Conservation (phyloP, 2,888 invertebrate genomes). For the Ypsolopha scabrella region DNA sequence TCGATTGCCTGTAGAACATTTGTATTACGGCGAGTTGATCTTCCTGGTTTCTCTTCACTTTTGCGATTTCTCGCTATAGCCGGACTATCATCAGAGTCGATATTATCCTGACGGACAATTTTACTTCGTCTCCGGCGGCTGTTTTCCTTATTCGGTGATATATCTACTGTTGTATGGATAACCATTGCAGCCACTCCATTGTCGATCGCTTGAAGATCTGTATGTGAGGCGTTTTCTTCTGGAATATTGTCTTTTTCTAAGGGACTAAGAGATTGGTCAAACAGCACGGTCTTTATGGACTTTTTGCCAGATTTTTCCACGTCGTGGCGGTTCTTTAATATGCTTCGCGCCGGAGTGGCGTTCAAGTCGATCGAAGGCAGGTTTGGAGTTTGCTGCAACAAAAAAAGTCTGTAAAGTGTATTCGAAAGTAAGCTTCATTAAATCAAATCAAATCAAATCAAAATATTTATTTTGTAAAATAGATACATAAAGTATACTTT, state of each 20-base stretch:
- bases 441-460: no score
- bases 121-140: constrained; percentile 18
- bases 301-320: constrained; percentile 27
- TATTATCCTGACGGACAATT: constrained; percentile 30
- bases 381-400: constrained; percentile 18
- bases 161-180: constrained; percentile 14
- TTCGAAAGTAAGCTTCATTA: neutral
- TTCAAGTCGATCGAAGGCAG: constrained; percentile 25
- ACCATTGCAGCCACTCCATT: constrained; percentile 22
- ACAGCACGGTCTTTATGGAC: constrained; percentile 44
- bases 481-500: no score
- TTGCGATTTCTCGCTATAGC: constrained; percentile 36
- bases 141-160: constrained; percentile 25
- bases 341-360: constrained; percentile 51
- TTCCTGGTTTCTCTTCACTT: constrained; percentile 18
- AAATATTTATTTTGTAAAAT: no score
- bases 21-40: constrained; percentile 6
- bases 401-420: neutral
- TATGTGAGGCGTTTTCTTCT: constrained; percentile 7
- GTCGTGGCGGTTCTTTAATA: constrained; percentile 34
- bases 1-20: neutral
- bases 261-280: constrained; percentile 24
- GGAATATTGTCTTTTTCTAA: constrained; percentile 6
- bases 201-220: neutral
- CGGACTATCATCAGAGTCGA: constrained; percentile 20